These are phyloP conservation scores for Micoletzkya japonica DNA, from an alignment of 2,888 invertebrate species.

Conservation along the genomic window DNA sequence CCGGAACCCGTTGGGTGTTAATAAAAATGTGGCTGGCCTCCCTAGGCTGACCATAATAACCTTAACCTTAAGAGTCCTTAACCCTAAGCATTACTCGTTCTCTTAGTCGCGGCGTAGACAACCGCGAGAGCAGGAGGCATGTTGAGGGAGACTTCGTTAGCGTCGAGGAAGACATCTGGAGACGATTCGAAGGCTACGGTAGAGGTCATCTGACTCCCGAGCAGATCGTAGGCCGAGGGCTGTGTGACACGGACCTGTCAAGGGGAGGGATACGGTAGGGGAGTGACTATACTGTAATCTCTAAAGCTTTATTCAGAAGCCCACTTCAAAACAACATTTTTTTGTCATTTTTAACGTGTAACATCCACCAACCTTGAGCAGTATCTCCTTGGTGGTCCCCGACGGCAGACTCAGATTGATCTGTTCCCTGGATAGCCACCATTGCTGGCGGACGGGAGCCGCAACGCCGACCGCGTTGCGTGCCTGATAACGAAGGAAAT, in stretches of 20 bases:
- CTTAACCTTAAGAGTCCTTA: no score
- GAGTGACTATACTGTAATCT: not conserved
- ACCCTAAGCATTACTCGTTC: no score
- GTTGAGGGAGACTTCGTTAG: no score
- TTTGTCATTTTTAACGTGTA: no score
- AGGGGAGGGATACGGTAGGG: not conserved
- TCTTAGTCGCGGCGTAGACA: constrained; percentile 15
- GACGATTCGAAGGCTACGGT: constrained; percentile 4
- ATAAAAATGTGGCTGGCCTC: no score
- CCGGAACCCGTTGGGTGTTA: no score
- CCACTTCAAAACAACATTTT: not conserved
- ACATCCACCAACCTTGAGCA: not conserved
- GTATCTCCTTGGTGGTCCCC: not conserved
- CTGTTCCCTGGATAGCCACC: constrained; percentile 37
- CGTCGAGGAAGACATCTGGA: no score
- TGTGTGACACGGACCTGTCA: constrained; percentile 21
- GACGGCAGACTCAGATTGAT: not conserved
- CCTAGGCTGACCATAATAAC: no score
- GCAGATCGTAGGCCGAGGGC: constrained; percentile 23
- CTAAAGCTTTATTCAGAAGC: not conserved
- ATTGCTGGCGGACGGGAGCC: constrained; percentile 39
- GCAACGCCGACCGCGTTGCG: no score
- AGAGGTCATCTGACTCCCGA: constrained; percentile 22
- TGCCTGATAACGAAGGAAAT: no score
- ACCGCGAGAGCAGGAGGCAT: constrained; percentile 17